A percentile compares a stretch with the other conserved stretches of the same genome.
Conservation (phyloP, 2,888 invertebrate species). For the Boloria euphrosyne region DNA sequence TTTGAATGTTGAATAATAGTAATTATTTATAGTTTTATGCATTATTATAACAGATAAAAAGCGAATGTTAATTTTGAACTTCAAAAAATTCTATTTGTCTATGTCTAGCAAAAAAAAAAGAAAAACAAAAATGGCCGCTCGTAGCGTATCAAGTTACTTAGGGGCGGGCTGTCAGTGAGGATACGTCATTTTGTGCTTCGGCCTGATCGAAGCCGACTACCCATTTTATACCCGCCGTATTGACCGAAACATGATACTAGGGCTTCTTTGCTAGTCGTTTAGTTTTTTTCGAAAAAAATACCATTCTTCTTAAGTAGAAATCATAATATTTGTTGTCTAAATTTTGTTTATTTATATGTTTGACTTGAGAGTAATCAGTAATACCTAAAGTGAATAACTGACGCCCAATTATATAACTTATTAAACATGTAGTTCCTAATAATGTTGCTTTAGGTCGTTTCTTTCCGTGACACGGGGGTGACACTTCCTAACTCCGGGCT, state of each 20-base stretch:
- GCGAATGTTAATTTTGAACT: neutral
- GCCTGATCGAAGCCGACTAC: conserved; percentile 34
- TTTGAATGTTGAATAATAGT: neutral
- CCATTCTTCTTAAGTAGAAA: too few species aligned
- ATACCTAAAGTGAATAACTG: too few species aligned
- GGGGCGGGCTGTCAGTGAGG: conserved; percentile 53
- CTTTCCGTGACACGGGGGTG: too few species aligned
- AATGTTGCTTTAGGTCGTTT: too few species aligned
- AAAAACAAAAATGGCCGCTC: conserved; percentile 41
- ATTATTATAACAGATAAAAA: neutral
- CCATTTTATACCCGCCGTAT: conserved; percentile 25
- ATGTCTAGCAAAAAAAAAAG: conserved; percentile 41
- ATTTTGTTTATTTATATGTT: too few species aligned
- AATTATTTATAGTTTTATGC: neutral
- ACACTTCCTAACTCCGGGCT: too few species aligned
- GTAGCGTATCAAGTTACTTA: conserved; percentile 50
- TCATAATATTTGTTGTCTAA: too few species aligned
- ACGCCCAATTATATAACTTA: too few species aligned
- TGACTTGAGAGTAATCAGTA: too few species aligned
- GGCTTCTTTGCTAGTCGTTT: conserved; percentile 29
- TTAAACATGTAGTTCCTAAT: too few species aligned
- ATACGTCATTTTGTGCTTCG: conserved; percentile 46
- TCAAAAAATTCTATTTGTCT: conserved; percentile 22
- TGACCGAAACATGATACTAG: conserved; percentile 32
- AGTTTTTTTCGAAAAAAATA: neutral